Percentiles rank a stretch among this genome's conserved stretches.
These are phyloP conservation scores for Melieria picta DNA, from an alignment of 2,888 invertebrate genomes.

Conservation along the genomic window DNA sequence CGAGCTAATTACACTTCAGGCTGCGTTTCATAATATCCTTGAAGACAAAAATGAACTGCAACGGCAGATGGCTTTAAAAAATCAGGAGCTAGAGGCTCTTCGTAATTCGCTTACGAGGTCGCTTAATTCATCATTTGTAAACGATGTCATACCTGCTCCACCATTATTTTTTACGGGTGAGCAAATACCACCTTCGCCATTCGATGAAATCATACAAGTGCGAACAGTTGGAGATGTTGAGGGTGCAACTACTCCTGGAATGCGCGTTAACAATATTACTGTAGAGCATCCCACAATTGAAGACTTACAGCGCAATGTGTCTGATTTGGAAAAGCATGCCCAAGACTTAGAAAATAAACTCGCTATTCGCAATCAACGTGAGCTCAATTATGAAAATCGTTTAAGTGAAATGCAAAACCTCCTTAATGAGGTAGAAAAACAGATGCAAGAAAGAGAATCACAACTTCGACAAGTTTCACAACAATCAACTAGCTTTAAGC, in stretches of 20 bases:
- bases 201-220: slow-evolving; percentile 59
- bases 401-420: slow-evolving; percentile 42
- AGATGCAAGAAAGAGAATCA: slow-evolving; percentile 38
- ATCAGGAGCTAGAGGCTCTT: slow-evolving; percentile 46
- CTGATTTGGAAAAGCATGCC: slow-evolving; percentile 64
- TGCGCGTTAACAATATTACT: slow-evolving; percentile 20
- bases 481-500: background rate
- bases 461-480: slow-evolving; percentile 34
- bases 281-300: slow-evolving; percentile 64
- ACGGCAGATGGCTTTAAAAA: slow-evolving; percentile 44
- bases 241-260: background rate
- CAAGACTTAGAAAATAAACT: slow-evolving; percentile 63
- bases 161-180: slow-evolving; percentile 58
- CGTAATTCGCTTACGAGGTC: slow-evolving; percentile 37
- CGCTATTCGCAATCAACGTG: slow-evolving; percentile 53
- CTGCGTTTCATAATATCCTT: slow-evolving; percentile 39
- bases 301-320: slow-evolving; percentile 62
- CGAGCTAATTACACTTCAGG: slow-evolving; percentile 41
- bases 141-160: slow-evolving; percentile 51
- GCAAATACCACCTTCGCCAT: slow-evolving; percentile 53
- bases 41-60: slow-evolving; percentile 48
- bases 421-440: slow-evolving; percentile 34
- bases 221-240: slow-evolving; percentile 43
- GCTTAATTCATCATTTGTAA: slow-evolving; percentile 24
- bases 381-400: slow-evolving; percentile 53